Evolutionary conservation across 2,888 invertebrate species (phyloP).

Genomic region (Melanargia galathea): DNA sequence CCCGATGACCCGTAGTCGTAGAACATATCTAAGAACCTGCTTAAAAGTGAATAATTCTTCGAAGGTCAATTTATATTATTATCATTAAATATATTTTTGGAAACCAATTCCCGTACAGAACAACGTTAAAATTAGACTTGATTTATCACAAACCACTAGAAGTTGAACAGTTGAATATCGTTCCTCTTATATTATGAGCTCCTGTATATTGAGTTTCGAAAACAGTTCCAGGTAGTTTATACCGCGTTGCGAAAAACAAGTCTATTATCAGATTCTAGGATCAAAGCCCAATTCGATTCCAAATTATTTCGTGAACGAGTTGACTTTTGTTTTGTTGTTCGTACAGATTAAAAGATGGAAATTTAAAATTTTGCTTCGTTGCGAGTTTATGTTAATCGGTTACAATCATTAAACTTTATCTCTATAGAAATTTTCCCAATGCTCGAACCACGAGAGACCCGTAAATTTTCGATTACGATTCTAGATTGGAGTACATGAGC

Average conservation of each 20-base stretch:
- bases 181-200: constrained; percentile 28
- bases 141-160: constrained; percentile 20
- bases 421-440: neutral
- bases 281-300: constrained; percentile 28
- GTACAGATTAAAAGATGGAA: constrained; percentile 10
- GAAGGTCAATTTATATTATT: too few relatives aligned
- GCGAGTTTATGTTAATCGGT: neutral
- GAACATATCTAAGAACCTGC: too few relatives aligned
- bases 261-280: constrained; percentile 33
- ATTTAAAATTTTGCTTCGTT: constrained; percentile 13
- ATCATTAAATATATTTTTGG: neutral
- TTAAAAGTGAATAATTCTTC: too few relatives aligned
- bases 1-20: too few relatives aligned
- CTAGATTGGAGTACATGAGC: neutral
- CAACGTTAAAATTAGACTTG: constrained; percentile 21
- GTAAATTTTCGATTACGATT: neutral
- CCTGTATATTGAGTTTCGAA: constrained; percentile 37
- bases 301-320: constrained; percentile 7
- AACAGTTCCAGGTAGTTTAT: constrained; percentile 36
- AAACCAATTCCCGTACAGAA: constrained; percentile 15
- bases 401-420: constrained; percentile 14
- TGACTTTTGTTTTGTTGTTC: constrained; percentile 19
- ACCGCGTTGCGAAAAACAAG: constrained; percentile 38
- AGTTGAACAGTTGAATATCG: constrained; percentile 28
- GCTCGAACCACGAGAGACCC: neutral